These are phyloP conservation scores for Trichogramma dendrolimi DNA, from an alignment of 2,888 invertebrate genomes.

Conservation along the genomic window DNA sequence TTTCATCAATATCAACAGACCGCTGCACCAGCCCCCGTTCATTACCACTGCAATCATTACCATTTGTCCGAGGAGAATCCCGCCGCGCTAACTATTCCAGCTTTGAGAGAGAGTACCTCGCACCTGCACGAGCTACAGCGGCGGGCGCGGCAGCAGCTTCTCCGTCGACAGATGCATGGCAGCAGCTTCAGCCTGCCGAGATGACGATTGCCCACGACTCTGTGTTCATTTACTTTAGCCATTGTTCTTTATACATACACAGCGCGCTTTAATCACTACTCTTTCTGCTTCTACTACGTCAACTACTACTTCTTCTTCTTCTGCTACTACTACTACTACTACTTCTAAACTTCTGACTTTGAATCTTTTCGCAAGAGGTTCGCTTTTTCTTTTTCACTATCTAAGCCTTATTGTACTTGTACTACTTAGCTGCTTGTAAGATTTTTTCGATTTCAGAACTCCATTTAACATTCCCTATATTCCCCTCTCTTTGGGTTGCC, in stretches of 20 bases:
- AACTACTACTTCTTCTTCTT: constrained; percentile 17
- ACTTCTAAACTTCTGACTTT: not conserved
- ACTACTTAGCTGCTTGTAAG: too few species aligned
- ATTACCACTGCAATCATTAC: constrained; percentile 16
- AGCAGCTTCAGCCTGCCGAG: constrained; percentile 45
- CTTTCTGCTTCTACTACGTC: constrained; percentile 29
- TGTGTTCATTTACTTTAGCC: constrained; percentile 9
- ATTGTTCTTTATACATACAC: constrained; percentile 24
- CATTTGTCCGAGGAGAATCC: constrained; percentile 17
- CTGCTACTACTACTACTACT: constrained; percentile 27
- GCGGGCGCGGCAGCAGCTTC: constrained; percentile 34
- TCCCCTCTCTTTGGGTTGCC: too few species aligned
- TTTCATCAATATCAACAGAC: not conserved
- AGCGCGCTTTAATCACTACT: constrained; percentile 26
- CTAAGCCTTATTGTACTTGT: too few species aligned
- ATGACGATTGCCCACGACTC: constrained; percentile 38
- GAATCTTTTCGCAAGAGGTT: too few species aligned
- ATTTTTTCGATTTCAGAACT: too few species aligned
- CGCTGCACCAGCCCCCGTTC: not conserved
- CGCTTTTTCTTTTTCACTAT: too few species aligned
- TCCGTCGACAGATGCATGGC: constrained; percentile 38
- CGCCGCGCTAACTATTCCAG: not conserved
- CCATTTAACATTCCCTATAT: too few species aligned
- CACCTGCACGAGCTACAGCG: constrained; percentile 39
- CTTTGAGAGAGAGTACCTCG: not conserved